Evolutionary conservation across 2,113 vertebrate species (phyloP).

Genomic region (Halcyon senegalensis): DNA sequence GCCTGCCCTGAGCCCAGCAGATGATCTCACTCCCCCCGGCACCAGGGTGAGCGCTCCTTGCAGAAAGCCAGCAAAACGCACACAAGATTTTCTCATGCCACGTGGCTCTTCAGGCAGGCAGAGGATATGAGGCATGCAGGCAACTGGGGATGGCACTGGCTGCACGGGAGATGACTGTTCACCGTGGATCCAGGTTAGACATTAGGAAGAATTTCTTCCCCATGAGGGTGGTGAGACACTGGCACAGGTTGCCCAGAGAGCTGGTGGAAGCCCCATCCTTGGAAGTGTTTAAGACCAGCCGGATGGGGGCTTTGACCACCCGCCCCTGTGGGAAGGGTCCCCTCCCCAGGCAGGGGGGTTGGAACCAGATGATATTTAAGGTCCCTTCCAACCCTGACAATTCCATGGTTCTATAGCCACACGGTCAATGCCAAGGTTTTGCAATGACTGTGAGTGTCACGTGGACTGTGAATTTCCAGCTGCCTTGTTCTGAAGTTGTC

Average conservation of each 20-base stretch:
- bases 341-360: too few species aligned
- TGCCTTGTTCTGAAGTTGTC: not conserved
- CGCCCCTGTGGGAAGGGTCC: too few species aligned
- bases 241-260: too few species aligned
- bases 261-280: too few species aligned
- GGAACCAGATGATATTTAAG: too few species aligned
- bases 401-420: not conserved
- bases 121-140: not conserved
- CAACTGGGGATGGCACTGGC: not conserved
- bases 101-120: not conserved
- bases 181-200: not conserved
- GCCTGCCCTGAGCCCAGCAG: not conserved
- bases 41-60: not conserved
- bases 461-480: not conserved
- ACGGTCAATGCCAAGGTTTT: not conserved
- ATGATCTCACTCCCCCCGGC: rapidly evolving
- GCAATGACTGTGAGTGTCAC: not conserved
- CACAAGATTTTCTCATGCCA: not conserved
- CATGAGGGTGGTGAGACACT: too few species aligned
- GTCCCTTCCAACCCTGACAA: too few species aligned
- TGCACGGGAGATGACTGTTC: not conserved
- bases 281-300: too few species aligned
- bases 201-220: too few species aligned
- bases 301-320: too few species aligned
- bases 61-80: not conserved